phyloP scores from a whole-genome alignment of 2,113 vertebrate genomes.

The Gorsachius goisagi region DNA sequence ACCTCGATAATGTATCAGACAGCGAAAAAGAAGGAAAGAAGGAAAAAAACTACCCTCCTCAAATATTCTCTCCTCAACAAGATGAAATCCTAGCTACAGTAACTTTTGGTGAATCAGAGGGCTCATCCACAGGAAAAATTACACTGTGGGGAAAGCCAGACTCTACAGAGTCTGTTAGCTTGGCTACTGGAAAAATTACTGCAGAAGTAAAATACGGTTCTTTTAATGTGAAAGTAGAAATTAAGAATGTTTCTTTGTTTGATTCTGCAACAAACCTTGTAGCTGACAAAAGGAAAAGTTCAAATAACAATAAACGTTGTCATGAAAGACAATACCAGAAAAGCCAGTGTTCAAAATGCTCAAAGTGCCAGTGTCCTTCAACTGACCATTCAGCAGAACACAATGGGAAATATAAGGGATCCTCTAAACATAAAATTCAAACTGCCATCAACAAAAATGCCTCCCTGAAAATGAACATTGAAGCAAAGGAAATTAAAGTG shows the following conservation, averaged over 20 bases:
- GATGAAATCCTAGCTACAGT: conserved; percentile 70
- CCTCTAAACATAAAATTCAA: neutral
- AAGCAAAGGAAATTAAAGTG: conserved; percentile 55
- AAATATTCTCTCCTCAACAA: neutral
- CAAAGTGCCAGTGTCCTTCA: neutral
- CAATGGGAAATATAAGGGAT: neutral
- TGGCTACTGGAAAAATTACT: conserved; percentile 49
- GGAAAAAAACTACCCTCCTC: conserved; percentile 9
- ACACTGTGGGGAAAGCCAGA: conserved; percentile 51
- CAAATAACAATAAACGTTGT: neutral
- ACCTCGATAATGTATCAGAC: conserved; percentile 10
- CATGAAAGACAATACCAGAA: conserved; percentile 22
- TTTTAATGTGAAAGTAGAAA: conserved; percentile 76
- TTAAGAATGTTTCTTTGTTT: conserved; percentile 64
- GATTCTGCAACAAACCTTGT: conserved; percentile 49
- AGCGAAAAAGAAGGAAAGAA: conserved; percentile 43
- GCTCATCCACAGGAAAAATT: conserved; percentile 60
- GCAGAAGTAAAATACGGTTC: conserved; percentile 69
- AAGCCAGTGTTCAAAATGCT: neutral
- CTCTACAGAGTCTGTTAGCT: neutral
- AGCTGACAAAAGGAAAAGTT: conserved; percentile 46
- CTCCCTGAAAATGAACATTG: conserved; percentile 64
- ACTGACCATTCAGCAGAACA: neutral
- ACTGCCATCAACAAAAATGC: neutral
- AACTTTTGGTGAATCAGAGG: conserved; percentile 64